Evolutionary conservation across 2,888 invertebrate genomes (phyloP).

Genomic region (Linnaemya tessellans): DNA sequence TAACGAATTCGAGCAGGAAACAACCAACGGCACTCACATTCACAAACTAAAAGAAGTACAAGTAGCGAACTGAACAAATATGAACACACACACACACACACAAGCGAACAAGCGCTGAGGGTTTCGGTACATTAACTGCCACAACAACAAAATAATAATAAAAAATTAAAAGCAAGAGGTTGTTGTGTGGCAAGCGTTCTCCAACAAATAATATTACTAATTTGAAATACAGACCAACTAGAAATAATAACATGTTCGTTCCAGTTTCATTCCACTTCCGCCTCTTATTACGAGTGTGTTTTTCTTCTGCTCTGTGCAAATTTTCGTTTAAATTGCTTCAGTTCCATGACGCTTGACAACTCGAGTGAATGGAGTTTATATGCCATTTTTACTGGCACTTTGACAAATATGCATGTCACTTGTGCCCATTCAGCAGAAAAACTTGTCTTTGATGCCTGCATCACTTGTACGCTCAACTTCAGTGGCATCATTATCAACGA

Average conservation of each 20-base stretch:
- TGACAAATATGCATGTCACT: slow-evolving; percentile 62
- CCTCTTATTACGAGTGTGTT: slow-evolving; percentile 4
- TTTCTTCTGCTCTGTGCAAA: not conserved
- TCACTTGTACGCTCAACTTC: slow-evolving; percentile 18
- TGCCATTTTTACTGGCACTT: slow-evolving; percentile 50
- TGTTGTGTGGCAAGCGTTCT: not conserved
- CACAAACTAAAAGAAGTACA: not conserved
- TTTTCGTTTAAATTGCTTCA: not conserved
- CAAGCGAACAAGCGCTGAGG: not conserved
- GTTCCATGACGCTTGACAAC: not conserved
- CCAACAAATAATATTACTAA: not conserved
- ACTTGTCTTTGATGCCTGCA: slow-evolving; percentile 5
- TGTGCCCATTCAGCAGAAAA: slow-evolving; percentile 21
- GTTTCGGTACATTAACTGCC: not conserved
- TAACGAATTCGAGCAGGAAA: not conserved
- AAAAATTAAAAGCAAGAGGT: not conserved
- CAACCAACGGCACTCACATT: slow-evolving; percentile 1
- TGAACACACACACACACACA: not conserved
- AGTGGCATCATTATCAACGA: slow-evolving; percentile 41
- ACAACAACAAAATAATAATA: not conserved
- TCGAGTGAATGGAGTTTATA: slow-evolving; percentile 3
- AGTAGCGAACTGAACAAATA: not conserved
- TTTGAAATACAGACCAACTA: not conserved
- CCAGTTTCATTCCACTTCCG: not conserved
- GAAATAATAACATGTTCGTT: slow-evolving; percentile 1